Percentiles rank a stretch among this genome's conserved stretches.
Conservation (phyloP, 2,797 vertebrate genomes). For the Tadarida brasiliensis region DNA sequence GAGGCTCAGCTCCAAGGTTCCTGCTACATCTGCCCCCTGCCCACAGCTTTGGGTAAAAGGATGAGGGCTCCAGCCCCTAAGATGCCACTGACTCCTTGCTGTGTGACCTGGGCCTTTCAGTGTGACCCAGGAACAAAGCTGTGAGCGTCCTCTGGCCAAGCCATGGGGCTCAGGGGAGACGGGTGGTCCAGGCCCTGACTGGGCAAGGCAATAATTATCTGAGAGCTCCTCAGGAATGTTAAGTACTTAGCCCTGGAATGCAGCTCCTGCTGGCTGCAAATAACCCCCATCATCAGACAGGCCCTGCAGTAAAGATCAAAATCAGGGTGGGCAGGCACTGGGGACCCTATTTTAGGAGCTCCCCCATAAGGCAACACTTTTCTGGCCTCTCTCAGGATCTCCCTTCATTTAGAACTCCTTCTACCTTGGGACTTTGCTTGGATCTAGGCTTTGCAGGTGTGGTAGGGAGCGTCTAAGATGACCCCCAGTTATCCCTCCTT, state of each 20-base stretch:
- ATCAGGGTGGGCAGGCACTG: conserved; percentile 48
- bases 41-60: not conserved
- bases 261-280: conserved; percentile 58
- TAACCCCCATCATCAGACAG: conserved; percentile 49
- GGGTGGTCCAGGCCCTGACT: conserved; percentile 74
- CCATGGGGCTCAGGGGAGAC: not conserved
- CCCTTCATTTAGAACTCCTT: not conserved
- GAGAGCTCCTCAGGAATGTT: conserved; percentile 80
- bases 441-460: not conserved
- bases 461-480: not conserved
- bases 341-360: not conserved
- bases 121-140: conserved; percentile 43
- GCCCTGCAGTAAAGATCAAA: conserved; percentile 54
- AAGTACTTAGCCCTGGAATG: conserved; percentile 76
- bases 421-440: not conserved
- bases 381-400: not conserved
- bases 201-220: conserved; percentile 77
- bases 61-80: not conserved
- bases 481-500: not conserved
- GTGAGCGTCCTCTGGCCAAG: not conserved
- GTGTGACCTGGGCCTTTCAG: not conserved
- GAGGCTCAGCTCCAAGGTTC: not conserved
- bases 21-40: not conserved
- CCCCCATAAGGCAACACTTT: not conserved
- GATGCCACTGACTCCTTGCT: not conserved